Base-by-base conservation (phyloP, 2,797 vertebrate genomes). In the Alfaro cultratus region DNA sequence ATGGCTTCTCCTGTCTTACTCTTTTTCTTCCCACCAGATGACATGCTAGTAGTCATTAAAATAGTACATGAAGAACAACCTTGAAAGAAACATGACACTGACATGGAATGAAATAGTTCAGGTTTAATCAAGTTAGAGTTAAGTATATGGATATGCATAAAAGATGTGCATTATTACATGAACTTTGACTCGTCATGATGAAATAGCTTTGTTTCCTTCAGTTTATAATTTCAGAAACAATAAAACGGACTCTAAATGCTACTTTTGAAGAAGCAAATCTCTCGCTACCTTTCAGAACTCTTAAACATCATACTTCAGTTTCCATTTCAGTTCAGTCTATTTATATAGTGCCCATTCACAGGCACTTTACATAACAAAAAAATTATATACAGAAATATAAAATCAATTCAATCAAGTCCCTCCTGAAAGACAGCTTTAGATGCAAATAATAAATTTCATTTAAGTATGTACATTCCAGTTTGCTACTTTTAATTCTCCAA, bases 201-300 rank as follows among this genome's bases (percentile, higher is more conserved):
- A 79, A 80, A 75, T 70, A 43, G 68, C 67, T 16, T 62, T 70
- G 68, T 51, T 70, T 60, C 67, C 39, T 43, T 83, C 77, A 55
- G 79, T 62, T 81, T 78, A 64, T 75, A 78, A 81, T 70, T 85
- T 51, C 51, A 81, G 68, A 86, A 86, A 92, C 86, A 92, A 92
- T 91, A 8, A 84, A 86, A 91, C 81, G 92, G 89, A 92, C 86
- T 80, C 77, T 46, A 68, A 86, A 87, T 86, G 82, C 57, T 82
- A 85, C 62, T 78, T 83, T 86, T 73, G 12, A 74, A 80, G 79
- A 86, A 76, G 86, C 79, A 73, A 84, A 64, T 51, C 45, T 41
- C 57, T 75, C 3, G 21, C 77, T 76, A 73, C 74, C 81, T 86
- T 87, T 83, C 80, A 85, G 60, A 74, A 34, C 18, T 51, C 49